These are phyloP conservation scores for Nyctibius bracteatus DNA, from an alignment of 2,113 vertebrate species.

Conservation along the genomic window DNA sequence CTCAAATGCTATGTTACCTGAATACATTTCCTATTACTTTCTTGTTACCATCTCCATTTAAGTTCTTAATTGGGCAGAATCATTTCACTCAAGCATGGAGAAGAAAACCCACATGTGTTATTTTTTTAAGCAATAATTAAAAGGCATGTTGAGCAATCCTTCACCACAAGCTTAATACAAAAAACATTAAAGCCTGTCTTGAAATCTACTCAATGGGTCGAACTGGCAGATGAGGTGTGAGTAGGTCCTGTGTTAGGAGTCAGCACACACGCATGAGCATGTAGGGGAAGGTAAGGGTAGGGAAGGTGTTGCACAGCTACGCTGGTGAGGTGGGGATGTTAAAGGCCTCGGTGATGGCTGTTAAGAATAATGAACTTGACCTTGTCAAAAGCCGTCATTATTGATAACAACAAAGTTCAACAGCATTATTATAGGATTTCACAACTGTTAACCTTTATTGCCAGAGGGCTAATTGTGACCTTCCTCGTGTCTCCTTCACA, in stretches of 20 bases:
- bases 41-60: neutral
- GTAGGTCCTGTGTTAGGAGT: neutral
- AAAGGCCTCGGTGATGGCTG: neutral
- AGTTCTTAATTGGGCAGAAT: neutral
- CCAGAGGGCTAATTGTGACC: slow-evolving; percentile 58
- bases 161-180: neutral
- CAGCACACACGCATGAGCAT: accelerated
- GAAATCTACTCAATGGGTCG: neutral
- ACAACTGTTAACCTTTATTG: slow-evolving; percentile 67
- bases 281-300: neutral
- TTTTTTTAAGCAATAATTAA: neutral
- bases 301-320: neutral
- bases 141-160: neutral
- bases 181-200: neutral
- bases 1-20: neutral
- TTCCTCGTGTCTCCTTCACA: slow-evolving; percentile 64
- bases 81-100: neutral
- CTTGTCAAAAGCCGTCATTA: slow-evolving; percentile 52
- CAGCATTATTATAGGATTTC: slow-evolving; percentile 58
- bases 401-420: slow-evolving; percentile 56
- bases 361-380: slow-evolving; percentile 28
- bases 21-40: neutral
- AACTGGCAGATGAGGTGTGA: neutral
- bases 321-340: neutral
- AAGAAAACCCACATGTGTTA: neutral